Evolutionary conservation across 2,888 invertebrate species (phyloP), one percentile per base, ranked within the genome.

Genomic region (Ophion ventricosus): DNA sequence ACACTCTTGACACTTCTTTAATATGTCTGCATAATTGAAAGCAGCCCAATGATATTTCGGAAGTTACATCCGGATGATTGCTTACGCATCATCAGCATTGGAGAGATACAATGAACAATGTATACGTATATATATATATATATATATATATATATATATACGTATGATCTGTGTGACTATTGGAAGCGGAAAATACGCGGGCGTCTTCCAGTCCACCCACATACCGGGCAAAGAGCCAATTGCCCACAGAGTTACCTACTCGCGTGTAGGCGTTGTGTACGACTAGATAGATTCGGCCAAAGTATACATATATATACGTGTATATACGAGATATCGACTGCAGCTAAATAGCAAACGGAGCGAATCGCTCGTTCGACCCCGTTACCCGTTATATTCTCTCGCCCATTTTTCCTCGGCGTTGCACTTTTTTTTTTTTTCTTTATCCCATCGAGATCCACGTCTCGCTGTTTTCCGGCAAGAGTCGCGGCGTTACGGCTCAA

Each of bases 341-440:
- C 77, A 77, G 80, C 83, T 80, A 80, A 83, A 83, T 83, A 61
- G 73, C 77, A 77, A 83, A 83, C 83, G 80, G 80, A 83, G 83
- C 83, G 80, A 69, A 83, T 79, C 72, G 72, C 67, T 40, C 61
- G 54, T 54, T 76, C 80, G 83, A 83, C 83, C 83, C 67, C 83
- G 67, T 83, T 83, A 35, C 43, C 56, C 76, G 75, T 80, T 66
- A 57, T 73, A 43, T 67, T 67, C 29, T 54, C 66, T 79, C 67
- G 56, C 20, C 61, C 80, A 64, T 76, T 83, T 83, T 83, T 77
- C 56, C 40, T 43, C 20, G 49, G 61, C 67, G 80, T 73, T 80
- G 61, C 40, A 54, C 54, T 63, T 73, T 67, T 79, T 75, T 63
- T 7, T 56, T 17, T 0, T 23, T 67, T 23, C 40, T 23, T 49